Conservation (phyloP, 2,888 invertebrate species). For the Graphium colonna region DNA sequence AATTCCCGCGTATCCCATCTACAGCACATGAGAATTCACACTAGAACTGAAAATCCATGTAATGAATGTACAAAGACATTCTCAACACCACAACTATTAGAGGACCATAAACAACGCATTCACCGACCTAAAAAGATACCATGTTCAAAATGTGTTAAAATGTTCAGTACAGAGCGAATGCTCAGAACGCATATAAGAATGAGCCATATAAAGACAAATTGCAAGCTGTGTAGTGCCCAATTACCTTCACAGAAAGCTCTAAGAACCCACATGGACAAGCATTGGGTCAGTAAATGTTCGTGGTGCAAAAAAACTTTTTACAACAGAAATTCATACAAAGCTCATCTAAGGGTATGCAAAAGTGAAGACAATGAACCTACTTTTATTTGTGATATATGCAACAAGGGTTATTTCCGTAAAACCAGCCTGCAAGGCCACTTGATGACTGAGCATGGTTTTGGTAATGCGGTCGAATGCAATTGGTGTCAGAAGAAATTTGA, state of each 20-base stretch:
- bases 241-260: constrained; percentile 53
- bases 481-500: constrained; percentile 65
- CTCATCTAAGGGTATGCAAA: constrained; percentile 54
- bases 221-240: constrained; percentile 52
- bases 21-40: constrained; percentile 49
- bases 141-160: constrained; percentile 54
- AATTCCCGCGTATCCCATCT: constrained; percentile 35
- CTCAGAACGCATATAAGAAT: constrained; percentile 48
- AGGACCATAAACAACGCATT: constrained; percentile 50
- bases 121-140: constrained; percentile 53
- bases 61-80: constrained; percentile 52
- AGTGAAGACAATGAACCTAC: constrained; percentile 32
- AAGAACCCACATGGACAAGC: constrained; percentile 51
- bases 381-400: constrained; percentile 61
- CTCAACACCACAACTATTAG: constrained; percentile 37
- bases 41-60: constrained; percentile 42
- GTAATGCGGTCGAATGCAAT: constrained; percentile 48
- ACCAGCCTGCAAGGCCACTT: constrained; percentile 47
- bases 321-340: constrained; percentile 47
- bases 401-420: constrained; percentile 53
- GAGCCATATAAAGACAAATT: constrained; percentile 48
- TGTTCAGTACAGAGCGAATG: constrained; percentile 52
- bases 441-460: constrained; percentile 57
- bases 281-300: constrained; percentile 48
- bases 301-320: constrained; percentile 49